These are phyloP conservation scores for Capreolus pygargus DNA, from an alignment of 2,113 vertebrate species.

Conservation along the genomic window DNA sequence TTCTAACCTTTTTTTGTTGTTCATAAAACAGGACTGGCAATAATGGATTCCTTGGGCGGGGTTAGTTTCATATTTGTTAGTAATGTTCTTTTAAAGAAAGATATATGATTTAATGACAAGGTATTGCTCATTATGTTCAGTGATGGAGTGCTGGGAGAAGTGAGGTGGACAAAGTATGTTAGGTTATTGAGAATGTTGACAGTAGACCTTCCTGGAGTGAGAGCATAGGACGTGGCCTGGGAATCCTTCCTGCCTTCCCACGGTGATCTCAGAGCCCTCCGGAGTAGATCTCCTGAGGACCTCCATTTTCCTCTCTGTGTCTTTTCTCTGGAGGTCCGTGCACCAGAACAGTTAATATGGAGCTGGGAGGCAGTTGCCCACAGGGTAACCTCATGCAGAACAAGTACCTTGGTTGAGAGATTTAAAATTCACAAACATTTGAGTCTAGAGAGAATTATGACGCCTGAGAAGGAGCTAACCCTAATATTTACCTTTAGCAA, in stretches of 20 bases:
- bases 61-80: background rate
- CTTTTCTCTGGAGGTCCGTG: background rate
- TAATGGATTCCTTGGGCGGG: background rate
- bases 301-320: background rate
- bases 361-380: background rate
- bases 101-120: background rate
- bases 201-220: background rate
- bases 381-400: background rate
- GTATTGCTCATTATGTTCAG: background rate
- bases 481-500: constrained; percentile 71
- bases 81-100: constrained; percentile 22
- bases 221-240: background rate
- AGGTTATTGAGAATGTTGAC: background rate
- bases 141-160: background rate
- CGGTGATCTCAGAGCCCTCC: background rate
- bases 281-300: background rate
- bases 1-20: background rate
- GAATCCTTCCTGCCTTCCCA: background rate
- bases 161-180: background rate
- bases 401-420: constrained; percentile 5
- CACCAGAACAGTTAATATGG: background rate
- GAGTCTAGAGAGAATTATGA: constrained; percentile 59
- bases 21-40: background rate
- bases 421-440: constrained; percentile 47
- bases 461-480: constrained; percentile 39